Evolutionary conservation across 2,888 invertebrate genomes (phyloP).

Genomic region (Ennomos fuscantarius): DNA sequence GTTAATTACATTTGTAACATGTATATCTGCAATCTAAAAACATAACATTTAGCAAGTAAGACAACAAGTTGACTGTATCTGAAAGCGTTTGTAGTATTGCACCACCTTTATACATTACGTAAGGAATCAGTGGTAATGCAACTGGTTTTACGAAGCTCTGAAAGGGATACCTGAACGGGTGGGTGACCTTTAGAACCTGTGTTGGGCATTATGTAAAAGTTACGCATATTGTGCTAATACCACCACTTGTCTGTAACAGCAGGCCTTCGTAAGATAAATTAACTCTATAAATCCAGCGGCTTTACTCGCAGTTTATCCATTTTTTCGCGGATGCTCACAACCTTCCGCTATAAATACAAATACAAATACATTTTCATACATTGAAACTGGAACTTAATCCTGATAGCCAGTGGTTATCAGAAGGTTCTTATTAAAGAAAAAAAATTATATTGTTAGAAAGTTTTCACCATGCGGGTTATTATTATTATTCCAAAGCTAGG

Average conservation of each 20-base stretch:
- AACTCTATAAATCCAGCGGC: not conserved
- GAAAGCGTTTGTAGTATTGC: constrained; percentile 5
- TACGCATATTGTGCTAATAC: constrained; percentile 8
- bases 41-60: not conserved
- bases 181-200: constrained; percentile 54
- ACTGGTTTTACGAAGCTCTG: constrained; percentile 27
- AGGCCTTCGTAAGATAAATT: not conserved
- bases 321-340: too few species aligned
- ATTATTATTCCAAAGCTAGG: too few species aligned
- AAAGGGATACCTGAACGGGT: constrained; percentile 29
- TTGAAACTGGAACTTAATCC: constrained; percentile 21
- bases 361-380: too few species aligned
- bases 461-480: too few species aligned
- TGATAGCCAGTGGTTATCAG: constrained; percentile 14
- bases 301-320: too few species aligned
- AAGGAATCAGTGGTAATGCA: constrained; percentile 24
- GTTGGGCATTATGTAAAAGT: constrained; percentile 47
- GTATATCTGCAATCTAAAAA: too few species aligned
- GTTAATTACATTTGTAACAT: too few species aligned
- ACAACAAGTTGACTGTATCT: not conserved
- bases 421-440: too few species aligned
- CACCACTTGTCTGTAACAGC: constrained; percentile 1
- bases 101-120: constrained; percentile 29
- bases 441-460: too few species aligned
- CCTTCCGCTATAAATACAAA: too few species aligned